Evolutionary conservation across 2,113 vertebrate genomes (phyloP), one percentile per base, ranked within the genome.

Genomic region (Equus quagga): DNA sequence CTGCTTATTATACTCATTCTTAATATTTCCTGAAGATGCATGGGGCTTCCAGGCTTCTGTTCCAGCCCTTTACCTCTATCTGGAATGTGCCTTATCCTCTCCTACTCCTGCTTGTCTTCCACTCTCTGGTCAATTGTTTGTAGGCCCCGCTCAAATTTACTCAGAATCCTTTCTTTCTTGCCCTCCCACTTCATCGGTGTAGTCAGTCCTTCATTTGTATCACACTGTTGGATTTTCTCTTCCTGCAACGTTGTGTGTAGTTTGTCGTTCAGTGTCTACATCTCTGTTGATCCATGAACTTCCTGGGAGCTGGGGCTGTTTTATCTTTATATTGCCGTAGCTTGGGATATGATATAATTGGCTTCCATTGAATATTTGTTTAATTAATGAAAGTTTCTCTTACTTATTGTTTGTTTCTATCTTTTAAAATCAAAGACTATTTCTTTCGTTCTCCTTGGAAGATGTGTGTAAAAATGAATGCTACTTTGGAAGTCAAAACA

Each of bases 401-500:
- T 44, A 49, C 7, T 73, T 21, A 54, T 58, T 58, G 23, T 54
- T 73, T 67, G 31, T 44, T 65, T 94, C n/a, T 88, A 0, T 85
- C 62, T 91, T 91, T 89, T 82, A 49, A 86, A 96, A 72, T n/a
- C 54, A 18, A 85, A 70, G 36, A 12, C 13, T 58, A 14, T 91
- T 65, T 41, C 28, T 89, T 70, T 88, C 18, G 31, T 93, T 96
- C 51, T 75, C 72, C 60, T 69, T 67, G 82, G 60, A 87, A 91
- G 54, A 58, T 76, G 18, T 81, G 17, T 95, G 26, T 65, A 64
- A 70, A 91, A 94, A 82, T 93, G 41, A 81, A 95, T 84, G 51
- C 21, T 60, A 60, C 73, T 97, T 82, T 80, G 82, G 19, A 75
- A 94, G 36, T 87, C 58, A 83, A 90, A 94, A 89, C 17, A 90